Percentiles rank a stretch among this genome's conserved stretches.
Evolutionary conservation across 2,113 vertebrate genomes (phyloP).

Genomic region (Chaetodon trifascialis): DNA sequence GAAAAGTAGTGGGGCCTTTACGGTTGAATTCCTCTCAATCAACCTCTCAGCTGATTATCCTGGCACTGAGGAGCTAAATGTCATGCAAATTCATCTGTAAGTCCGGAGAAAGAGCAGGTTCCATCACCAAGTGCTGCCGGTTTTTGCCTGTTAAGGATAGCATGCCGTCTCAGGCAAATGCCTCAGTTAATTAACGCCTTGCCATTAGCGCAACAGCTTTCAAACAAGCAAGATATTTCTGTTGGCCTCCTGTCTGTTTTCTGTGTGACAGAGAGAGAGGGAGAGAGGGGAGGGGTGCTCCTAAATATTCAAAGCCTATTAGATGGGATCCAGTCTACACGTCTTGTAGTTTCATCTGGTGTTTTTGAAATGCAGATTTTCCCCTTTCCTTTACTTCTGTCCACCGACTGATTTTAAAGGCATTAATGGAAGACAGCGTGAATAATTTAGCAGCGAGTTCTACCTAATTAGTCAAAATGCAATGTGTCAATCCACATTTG

Average conservation of each 20-base stretch:
- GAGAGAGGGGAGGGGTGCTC: slow-evolving; percentile 14
- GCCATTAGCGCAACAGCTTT: slow-evolving; percentile 77
- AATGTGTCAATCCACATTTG: slow-evolving; percentile 71
- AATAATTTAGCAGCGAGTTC: slow-evolving; percentile 75
- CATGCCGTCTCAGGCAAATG: slow-evolving; percentile 66
- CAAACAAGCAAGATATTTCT: slow-evolving; percentile 74
- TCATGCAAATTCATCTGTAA: slow-evolving; percentile 65
- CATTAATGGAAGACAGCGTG: slow-evolving; percentile 62
- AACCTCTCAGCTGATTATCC: slow-evolving; percentile 71
- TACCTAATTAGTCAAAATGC: slow-evolving; percentile 74
- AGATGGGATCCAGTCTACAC: slow-evolving; percentile 72
- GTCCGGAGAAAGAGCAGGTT: slow-evolving; percentile 65
- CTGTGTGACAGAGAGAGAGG: slow-evolving; percentile 36
- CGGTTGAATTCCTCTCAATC: slow-evolving; percentile 70
- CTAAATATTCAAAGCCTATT: slow-evolving; percentile 81
- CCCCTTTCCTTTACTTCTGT: slow-evolving; percentile 72
- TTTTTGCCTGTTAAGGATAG: slow-evolving; percentile 67
- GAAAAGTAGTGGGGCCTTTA: slow-evolving; percentile 54
- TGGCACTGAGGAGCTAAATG: slow-evolving; percentile 66
- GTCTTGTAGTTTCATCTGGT: slow-evolving; percentile 76
- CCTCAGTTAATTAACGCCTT: slow-evolving; percentile 75
- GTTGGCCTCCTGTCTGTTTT: slow-evolving; percentile 69
- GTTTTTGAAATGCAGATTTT: slow-evolving; percentile 81
- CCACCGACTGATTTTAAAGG: slow-evolving; percentile 75
- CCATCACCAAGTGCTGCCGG: slow-evolving; percentile 52